Evolutionary conservation across 2,113 vertebrate species (phyloP).

Genomic region (Syngnathus typhle): DNA sequence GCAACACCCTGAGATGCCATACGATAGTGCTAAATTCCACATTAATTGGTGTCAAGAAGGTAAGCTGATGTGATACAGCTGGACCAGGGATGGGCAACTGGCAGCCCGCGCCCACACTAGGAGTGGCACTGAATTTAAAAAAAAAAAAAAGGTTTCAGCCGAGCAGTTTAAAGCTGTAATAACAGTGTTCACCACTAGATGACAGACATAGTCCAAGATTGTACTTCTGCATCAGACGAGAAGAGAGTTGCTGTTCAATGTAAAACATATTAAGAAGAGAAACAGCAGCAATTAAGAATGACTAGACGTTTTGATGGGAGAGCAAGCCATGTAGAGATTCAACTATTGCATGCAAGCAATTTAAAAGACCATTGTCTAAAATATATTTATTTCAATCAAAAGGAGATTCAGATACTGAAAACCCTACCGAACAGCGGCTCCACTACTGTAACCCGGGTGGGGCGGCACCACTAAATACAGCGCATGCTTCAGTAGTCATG

Average conservation of each 20-base stretch:
- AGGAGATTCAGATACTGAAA: too few relatives aligned
- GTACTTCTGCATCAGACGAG: too few relatives aligned
- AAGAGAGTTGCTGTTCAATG: background rate
- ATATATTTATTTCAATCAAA: background rate
- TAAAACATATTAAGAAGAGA: background rate
- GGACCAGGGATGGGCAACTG: too few relatives aligned
- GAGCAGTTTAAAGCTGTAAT: too few relatives aligned
- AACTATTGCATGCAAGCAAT: background rate
- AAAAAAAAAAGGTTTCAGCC: too few relatives aligned
- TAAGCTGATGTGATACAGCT: background rate
- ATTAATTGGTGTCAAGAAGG: background rate
- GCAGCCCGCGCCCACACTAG: too few relatives aligned
- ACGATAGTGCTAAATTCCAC: background rate
- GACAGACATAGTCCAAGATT: too few relatives aligned
- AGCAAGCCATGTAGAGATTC: too few relatives aligned
- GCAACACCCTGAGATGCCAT: background rate
- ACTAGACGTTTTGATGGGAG: background rate
- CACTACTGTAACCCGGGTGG: constrained; percentile 38
- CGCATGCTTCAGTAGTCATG: constrained; percentile 58
- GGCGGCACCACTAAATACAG: constrained; percentile 60
- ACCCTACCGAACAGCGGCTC: background rate
- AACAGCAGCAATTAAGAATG: background rate
- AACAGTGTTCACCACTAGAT: too few relatives aligned
- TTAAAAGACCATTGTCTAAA: background rate
- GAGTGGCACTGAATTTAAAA: too few relatives aligned